These are phyloP conservation scores for Albula glossodonta DNA, from an alignment of 2,113 vertebrate species.

Conservation along the genomic window DNA sequence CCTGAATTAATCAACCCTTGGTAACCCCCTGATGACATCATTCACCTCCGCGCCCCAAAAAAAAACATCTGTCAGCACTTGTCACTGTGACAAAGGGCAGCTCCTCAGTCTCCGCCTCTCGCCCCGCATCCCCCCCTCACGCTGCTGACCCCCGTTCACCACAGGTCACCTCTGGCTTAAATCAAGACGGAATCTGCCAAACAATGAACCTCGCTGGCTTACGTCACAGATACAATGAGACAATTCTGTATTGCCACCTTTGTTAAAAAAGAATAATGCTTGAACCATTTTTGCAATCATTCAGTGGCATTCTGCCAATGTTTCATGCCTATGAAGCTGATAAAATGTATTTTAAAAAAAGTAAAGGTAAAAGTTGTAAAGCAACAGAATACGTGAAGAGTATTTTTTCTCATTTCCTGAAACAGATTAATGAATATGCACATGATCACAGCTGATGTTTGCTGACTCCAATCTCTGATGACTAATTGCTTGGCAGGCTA, in stretches of 20 bases:
- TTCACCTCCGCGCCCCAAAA: background rate
- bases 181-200: background rate
- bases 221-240: too few species aligned
- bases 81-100: constrained; percentile 28
- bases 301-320: too few species aligned
- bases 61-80: background rate
- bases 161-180: constrained; percentile 18
- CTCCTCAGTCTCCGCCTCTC: background rate
- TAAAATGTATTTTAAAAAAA: too few species aligned
- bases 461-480: background rate
- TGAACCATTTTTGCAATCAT: too few species aligned
- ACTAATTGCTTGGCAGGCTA: background rate
- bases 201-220: too few species aligned
- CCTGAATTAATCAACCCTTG: background rate
- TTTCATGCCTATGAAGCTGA: too few species aligned
- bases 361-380: too few species aligned
- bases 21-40: constrained; percentile 8
- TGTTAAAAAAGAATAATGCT: too few species aligned
- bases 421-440: background rate
- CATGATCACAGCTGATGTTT: background rate
- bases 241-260: background rate
- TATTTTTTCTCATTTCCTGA: too few species aligned
- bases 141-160: background rate
- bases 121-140: background rate
- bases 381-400: too few species aligned